Conservation (phyloP, 2,113 vertebrate genomes). For the Progne subis region DNA sequence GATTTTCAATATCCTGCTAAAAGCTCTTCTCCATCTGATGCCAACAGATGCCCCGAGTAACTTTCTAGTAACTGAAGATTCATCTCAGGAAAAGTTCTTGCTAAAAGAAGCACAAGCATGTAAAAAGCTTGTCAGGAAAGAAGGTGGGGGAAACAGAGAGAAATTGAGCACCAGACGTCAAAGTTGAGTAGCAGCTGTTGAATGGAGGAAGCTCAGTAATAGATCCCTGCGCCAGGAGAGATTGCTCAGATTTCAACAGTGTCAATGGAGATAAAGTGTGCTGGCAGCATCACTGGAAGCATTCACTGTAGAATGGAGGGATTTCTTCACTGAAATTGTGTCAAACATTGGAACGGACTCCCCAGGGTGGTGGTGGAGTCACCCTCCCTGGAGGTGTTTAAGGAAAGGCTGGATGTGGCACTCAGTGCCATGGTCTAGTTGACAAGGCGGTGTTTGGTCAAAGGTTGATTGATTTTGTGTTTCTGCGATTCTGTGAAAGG, state of each 20-base stretch:
- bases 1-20: neutral
- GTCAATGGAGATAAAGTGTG: neutral
- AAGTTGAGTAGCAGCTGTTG: neutral
- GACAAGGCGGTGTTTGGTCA: neutral
- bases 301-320: neutral
- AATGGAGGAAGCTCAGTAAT: neutral
- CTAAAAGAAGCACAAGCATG: neutral
- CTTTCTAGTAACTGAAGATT: neutral
- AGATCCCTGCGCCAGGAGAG: neutral
- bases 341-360: rapidly evolving
- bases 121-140: neutral
- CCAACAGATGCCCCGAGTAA: neutral
- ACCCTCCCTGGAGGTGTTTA: too few relatives aligned
- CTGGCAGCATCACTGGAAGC: neutral
- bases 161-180: neutral
- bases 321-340: neutral
- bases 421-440: neutral
- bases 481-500: neutral
- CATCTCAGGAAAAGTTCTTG: neutral
- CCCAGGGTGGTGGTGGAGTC: too few relatives aligned
- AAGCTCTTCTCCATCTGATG: neutral
- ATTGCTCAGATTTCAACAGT: neutral
- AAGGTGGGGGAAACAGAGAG: neutral
- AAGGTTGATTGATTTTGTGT: neutral
- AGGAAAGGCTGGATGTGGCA: neutral